Base-by-base conservation (phyloP, 1,140 invertebrate genomes). In the Bacillus rossius region DNA sequence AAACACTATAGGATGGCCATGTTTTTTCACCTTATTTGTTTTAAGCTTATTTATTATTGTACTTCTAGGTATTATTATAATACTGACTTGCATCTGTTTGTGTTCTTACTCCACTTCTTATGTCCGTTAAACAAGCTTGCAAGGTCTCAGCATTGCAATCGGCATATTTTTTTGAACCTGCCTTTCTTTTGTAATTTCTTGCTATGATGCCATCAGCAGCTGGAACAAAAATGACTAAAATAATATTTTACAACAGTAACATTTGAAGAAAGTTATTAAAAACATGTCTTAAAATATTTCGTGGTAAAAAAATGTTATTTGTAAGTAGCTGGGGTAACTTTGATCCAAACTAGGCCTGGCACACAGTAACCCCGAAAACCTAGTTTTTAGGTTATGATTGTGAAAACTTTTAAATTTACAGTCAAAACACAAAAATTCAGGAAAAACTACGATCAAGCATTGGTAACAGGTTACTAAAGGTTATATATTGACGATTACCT, bases 31-130 rank as follows among this genome's bases (percentile, higher is more conserved):
- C 29, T 34, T 38, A 52, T 41, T 51, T 42, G 56, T 51, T 58
- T 51, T 58, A 45, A 58, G 56, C 37, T 58, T 52, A 51, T 58
- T 58, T 47, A 58, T 38, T 26, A 58, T 58, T 58, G 47, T 58
- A 17, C 34, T 58, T 51, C 56, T 57, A 50, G 55, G 55, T 42
- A 42, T 58, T n/a, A 34, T 22, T 52, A 51, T 58, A 58, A 52
- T 40, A 37, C 34, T 43, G 17, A 52, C 26, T 58, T 58, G 48
- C 29, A 37, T 13, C 26, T 58, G 2, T 38, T 52, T 26, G 26
- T 22, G 47, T 58, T 52, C 26, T 52, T 58, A 51, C 48, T 40
- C 48, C 47, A 58, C 47, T 19, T 3, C 47, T 49, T 22, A 58
- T 58, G 34, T 52, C 47, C 56, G 17, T 3, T 41, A 58, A 58